Evolutionary conservation across 2,113 vertebrate species (phyloP).

Genomic region (Cygnus buccinator): DNA sequence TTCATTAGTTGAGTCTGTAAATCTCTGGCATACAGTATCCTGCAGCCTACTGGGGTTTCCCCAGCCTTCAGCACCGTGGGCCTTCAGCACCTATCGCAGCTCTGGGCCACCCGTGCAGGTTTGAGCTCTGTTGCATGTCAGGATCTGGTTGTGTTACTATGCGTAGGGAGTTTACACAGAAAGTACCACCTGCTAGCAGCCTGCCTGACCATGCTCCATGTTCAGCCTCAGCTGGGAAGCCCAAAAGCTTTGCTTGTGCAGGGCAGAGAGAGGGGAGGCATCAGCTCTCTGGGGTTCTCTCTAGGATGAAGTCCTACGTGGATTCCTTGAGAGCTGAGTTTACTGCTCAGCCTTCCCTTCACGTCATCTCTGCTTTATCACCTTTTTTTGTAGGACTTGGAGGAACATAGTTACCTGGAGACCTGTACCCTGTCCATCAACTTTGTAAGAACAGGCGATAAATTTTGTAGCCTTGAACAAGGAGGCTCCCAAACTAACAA

Average conservation of each 20-base stretch:
- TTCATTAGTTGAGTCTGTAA: neutral
- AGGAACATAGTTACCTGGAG: neutral
- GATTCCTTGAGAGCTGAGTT: neutral
- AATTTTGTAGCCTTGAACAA: neutral
- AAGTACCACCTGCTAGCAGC: neutral
- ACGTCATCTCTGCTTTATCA: accelerated
- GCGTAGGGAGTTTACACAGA: neutral
- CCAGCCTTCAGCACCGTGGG: neutral
- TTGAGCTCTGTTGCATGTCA: neutral
- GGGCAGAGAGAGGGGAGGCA: neutral
- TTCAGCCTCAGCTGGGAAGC: neutral
- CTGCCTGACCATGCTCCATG: accelerated
- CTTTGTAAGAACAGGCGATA: neutral
- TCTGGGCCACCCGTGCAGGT: neutral
- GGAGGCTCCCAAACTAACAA: neutral
- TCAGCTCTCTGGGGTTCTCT: neutral
- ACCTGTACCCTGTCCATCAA: neutral
- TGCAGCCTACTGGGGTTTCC: neutral
- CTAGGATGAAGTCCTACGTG: neutral
- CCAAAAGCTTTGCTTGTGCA: neutral
- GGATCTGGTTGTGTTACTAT: neutral
- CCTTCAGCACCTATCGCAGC: neutral
- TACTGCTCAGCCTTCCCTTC: neutral
- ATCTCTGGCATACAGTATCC: neutral
- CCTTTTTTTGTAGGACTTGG: neutral